Evolutionary conservation across 2,113 vertebrate species (phyloP).

Genomic region (Aptenodytes forsteri): DNA sequence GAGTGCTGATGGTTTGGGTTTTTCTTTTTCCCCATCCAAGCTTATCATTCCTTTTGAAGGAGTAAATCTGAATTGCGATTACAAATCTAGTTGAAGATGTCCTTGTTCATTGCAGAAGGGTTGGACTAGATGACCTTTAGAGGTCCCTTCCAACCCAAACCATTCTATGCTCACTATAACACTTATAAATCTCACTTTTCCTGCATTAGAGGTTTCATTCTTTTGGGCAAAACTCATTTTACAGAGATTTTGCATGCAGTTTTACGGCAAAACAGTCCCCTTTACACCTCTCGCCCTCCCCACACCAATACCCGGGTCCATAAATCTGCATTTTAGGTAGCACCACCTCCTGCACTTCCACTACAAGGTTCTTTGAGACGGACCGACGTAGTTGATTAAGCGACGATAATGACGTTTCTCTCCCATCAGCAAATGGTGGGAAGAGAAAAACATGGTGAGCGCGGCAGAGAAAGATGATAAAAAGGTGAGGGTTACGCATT

Average conservation of each 20-base stretch:
- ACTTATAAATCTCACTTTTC: background rate
- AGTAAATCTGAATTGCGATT: background rate
- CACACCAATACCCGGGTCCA: background rate
- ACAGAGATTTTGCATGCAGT: background rate
- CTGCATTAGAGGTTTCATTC: background rate
- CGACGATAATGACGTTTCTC: background rate
- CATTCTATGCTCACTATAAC: background rate
- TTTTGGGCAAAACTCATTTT: background rate
- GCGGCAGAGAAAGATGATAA: background rate
- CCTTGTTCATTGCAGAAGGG: background rate
- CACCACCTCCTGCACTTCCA: background rate
- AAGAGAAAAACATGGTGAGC: background rate
- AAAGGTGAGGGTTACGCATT: background rate
- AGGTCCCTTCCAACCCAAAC: background rate
- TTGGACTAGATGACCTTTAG: background rate
- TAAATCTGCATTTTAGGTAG: background rate
- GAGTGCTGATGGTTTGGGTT: background rate
- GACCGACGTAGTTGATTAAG: accelerated
- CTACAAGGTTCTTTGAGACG: accelerated
- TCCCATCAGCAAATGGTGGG: background rate
- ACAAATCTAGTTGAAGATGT: background rate
- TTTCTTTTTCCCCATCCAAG: background rate
- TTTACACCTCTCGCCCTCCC: background rate
- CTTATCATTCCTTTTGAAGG: background rate
- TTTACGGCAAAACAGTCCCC: background rate